phyloP scores from a whole-genome alignment of 2,113 vertebrate genomes.

The Laticauda colubrina region DNA sequence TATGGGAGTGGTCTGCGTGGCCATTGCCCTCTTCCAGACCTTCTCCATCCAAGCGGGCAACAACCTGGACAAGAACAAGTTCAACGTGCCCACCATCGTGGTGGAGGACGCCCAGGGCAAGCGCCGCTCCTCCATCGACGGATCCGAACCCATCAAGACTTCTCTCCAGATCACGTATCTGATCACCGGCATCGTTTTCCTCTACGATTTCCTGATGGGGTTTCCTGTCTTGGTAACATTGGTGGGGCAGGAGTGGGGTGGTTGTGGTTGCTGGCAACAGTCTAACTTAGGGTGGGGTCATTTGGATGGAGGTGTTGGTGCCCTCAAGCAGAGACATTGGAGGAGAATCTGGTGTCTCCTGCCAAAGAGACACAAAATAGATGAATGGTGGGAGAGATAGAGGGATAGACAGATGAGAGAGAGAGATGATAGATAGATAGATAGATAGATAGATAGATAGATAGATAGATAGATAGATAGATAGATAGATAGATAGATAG shows the following conservation, averaged over 20 bases:
- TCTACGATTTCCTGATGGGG: conserved; percentile 90
- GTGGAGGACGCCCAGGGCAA: conserved; percentile 92
- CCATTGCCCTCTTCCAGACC: conserved; percentile 89
- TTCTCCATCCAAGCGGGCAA: conserved; percentile 77
- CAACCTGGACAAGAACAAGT: conserved; percentile 75
- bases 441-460: too few species aligned
- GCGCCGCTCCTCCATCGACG: conserved; percentile 88
- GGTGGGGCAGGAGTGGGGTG: neutral
- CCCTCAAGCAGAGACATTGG: neutral
- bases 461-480: too few species aligned
- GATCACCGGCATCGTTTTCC: conserved; percentile 86
- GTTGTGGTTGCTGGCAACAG: neutral
- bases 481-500: too few species aligned
- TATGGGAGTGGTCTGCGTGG: conserved; percentile 86
- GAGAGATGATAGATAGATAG: too few species aligned
- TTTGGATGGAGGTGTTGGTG: neutral
- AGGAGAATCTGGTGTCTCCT: neutral
- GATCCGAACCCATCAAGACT: conserved; percentile 85
- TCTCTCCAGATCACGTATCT: conserved; percentile 91
- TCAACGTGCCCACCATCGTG: conserved; percentile 90
- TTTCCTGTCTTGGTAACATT: conserved; percentile 88
- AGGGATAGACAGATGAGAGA: neutral
- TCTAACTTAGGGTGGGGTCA: neutral
- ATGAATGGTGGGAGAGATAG: neutral
- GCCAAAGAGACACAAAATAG: neutral